These are phyloP conservation scores for Panagrolaimus sp. DNA, from an alignment of 1,140 invertebrate genomes.

Conservation along the genomic window DNA sequence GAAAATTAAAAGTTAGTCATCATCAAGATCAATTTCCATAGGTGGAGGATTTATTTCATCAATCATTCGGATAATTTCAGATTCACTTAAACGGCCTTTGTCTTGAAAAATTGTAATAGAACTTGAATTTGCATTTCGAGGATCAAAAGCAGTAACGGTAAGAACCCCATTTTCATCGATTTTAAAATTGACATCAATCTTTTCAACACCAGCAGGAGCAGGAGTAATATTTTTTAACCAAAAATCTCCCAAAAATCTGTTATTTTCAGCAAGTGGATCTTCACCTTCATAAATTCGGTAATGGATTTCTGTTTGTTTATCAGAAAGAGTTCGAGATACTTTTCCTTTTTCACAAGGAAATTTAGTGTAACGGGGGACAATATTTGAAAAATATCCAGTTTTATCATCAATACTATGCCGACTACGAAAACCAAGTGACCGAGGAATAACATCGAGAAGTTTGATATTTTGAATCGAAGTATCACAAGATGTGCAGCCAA, in stretches of 20 bases:
- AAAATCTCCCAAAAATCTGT: background rate
- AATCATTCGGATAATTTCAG: no score
- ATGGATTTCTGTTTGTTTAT: background rate
- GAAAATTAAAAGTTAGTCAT: no score
- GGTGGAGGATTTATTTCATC: no score
- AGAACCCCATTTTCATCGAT: conserved; percentile 3
- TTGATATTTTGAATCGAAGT: conserved; percentile 49
- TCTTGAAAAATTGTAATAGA: no score
- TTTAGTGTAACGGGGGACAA: conserved; percentile 54
- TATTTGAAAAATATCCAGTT: background rate
- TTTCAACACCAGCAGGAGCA: background rate
- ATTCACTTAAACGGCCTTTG: no score
- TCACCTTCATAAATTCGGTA: conserved; percentile 4
- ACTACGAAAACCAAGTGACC: background rate
- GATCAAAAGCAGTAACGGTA: background rate
- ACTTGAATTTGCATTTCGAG: no score
- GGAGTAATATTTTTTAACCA: background rate
- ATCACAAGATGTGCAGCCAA: conserved; percentile 72
- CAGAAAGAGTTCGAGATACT: background rate
- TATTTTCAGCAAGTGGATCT: background rate
- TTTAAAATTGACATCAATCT: background rate
- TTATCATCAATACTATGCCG: background rate
- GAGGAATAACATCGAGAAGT: background rate
- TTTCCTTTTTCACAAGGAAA: background rate
- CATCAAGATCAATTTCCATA: no score